Conservation (phyloP, 2,797 vertebrate genomes). For the Enteromius mattozi region DNA sequence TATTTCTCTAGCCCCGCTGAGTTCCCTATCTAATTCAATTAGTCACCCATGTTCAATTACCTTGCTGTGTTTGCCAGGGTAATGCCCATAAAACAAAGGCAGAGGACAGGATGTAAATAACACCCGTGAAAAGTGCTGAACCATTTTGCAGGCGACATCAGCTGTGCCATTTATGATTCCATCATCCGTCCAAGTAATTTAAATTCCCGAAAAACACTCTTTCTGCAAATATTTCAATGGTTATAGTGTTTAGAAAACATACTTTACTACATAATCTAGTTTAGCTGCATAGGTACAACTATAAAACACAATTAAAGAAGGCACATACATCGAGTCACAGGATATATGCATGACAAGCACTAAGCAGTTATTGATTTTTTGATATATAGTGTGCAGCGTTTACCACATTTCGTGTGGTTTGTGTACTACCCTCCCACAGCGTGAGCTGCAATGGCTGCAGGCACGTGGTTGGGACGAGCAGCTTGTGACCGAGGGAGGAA, state of each 20-base stretch:
- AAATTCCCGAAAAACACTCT: constrained; percentile 16
- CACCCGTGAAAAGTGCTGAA: constrained; percentile 38
- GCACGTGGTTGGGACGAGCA: constrained; percentile 74
- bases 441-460: constrained; percentile 62
- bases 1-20: constrained; percentile 47
- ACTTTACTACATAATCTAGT: constrained; percentile 11
- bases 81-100: constrained; percentile 47
- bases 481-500: constrained; percentile 79
- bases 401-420: constrained; percentile 47
- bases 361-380: background rate
- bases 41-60: constrained; percentile 60
- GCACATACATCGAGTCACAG: background rate
- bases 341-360: background rate
- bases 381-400: background rate
- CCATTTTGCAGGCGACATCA: constrained; percentile 34
- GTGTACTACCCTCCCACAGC: background rate
- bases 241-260: constrained; percentile 16
- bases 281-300: background rate
- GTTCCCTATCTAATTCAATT: constrained; percentile 56
- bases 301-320: background rate
- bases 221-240: constrained; percentile 15
- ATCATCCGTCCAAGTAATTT: constrained; percentile 18
- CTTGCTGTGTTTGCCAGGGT: constrained; percentile 43
- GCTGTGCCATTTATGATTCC: constrained; percentile 12
- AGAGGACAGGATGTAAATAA: constrained; percentile 46